Base-by-base conservation (phyloP, 2,888 invertebrate species). In the Drosophila ezoana region DNA sequence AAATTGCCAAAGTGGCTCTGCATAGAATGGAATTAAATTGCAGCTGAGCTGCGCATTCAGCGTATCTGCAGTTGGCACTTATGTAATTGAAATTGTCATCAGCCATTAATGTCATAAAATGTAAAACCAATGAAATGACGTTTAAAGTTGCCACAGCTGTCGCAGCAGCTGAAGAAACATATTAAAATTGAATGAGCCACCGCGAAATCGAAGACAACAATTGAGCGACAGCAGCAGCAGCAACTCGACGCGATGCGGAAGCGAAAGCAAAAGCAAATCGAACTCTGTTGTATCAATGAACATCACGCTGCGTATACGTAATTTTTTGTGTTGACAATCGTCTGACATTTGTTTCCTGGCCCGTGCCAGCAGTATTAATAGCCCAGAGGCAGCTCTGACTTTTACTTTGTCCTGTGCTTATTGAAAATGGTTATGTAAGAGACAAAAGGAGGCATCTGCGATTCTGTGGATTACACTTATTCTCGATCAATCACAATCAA, bases 261-360 rank as follows among this genome's bases (percentile, higher is more conserved):
- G 72, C 76, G 64, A 75, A 76, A 76, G 72, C 66, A 58, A 65
- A 60, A 65, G 37, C 48, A 47, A 70, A 62, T 62, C 69, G 40
- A 53, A 57, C 23, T 40, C 44, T 13, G 38, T 18, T 38, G 37
- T 65, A 68, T 69, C 79, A 65, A 68, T 71, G 64, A 65, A 23
- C 61, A 47, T 32, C 65, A 72, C 41, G 48, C 59, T 73, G 83
- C 83, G 81, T 83, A 83, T 83, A 81, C 81, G 81, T 83, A 83
- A 81, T 83, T 72, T 75, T 76, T 71, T 35, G 14, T 61, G 49
- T 59, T 67, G 75, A 75, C 83, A 80, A 68, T 74, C 63, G 63
- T 47, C 59, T 75, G 81, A 68, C 76, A 72, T 68, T 76, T 76
- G 70, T 64, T 84, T 82, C 76, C 82, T 72, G 76, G 43, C 70